A percentile compares a stretch with the other conserved stretches of the same genome.
Evolutionary conservation across 2,797 vertebrate species (phyloP).

Genomic region (Fringilla coelebs): DNA sequence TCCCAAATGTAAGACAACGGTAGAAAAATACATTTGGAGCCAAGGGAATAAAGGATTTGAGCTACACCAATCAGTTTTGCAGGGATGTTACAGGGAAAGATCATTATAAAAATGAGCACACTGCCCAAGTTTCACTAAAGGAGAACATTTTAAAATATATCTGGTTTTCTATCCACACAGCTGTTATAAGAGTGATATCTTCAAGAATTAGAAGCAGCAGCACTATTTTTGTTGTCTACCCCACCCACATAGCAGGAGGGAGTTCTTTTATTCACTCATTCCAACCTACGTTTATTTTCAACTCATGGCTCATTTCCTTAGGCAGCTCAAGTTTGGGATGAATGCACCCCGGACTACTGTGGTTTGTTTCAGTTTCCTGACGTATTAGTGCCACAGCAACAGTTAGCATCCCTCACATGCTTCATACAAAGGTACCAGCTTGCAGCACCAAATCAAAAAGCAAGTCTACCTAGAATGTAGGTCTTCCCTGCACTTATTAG

Average conservation of each 20-base stretch:
- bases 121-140: neutral
- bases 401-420: neutral
- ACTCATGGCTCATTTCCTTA: neutral
- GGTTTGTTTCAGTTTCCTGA: neutral
- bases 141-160: neutral
- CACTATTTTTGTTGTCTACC: neutral
- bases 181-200: neutral
- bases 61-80: neutral
- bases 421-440: neutral
- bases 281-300: neutral
- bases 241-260: rapidly evolving
- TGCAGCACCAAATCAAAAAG: neutral
- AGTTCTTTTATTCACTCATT: neutral
- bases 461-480: neutral
- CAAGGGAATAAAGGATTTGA: neutral
- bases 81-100: neutral
- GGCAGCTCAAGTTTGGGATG: rapidly evolving
- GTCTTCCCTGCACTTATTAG: neutral
- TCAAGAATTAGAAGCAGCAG: neutral
- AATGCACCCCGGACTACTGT: neutral
- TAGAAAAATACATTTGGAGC: neutral
- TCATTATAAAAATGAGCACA: neutral
- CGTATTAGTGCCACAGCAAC: neutral
- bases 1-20: neutral
- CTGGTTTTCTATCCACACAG: neutral